Conservation (phyloP, 1,140 invertebrate genomes). For the Mya arenaria region DNA sequence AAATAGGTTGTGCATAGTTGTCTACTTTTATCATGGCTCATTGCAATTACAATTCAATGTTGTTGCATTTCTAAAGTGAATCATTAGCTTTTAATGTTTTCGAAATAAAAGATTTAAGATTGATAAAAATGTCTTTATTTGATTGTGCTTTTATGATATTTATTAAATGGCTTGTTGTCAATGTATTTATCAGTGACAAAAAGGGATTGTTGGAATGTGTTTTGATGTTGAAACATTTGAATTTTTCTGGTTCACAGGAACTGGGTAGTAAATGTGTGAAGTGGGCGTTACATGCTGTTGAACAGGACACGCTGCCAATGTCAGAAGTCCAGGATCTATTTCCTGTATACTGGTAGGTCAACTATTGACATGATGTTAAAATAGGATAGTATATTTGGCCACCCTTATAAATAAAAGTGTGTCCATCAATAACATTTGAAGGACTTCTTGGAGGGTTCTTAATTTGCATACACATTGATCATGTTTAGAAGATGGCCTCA, state of each 20-base stretch:
- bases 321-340: slow-evolving; percentile 69
- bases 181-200: neutral
- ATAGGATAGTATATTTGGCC: too few species aligned
- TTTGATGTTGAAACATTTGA: neutral
- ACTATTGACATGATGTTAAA: too few species aligned
- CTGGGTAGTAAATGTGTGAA: slow-evolving; percentile 62
- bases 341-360: slow-evolving; percentile 72
- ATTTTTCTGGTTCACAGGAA: slow-evolving; percentile 34
- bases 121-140: neutral
- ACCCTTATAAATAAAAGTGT: too few species aligned
- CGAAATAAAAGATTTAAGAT: neutral
- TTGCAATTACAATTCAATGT: too few species aligned
- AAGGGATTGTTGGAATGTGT: neutral
- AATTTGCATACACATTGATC: neutral
- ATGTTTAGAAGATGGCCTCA: neutral
- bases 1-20: neutral
- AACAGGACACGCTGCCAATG: slow-evolving; percentile 54
- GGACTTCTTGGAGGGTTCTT: too few species aligned
- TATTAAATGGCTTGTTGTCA: neutral
- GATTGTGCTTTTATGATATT: neutral
- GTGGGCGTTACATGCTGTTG: slow-evolving; percentile 63
- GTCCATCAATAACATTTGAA: too few species aligned
- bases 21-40: too few species aligned
- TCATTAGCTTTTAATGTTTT: neutral
- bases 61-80: neutral